Conservation (phyloP, 2,888 invertebrate species). For the Epinotia demarniana region DNA sequence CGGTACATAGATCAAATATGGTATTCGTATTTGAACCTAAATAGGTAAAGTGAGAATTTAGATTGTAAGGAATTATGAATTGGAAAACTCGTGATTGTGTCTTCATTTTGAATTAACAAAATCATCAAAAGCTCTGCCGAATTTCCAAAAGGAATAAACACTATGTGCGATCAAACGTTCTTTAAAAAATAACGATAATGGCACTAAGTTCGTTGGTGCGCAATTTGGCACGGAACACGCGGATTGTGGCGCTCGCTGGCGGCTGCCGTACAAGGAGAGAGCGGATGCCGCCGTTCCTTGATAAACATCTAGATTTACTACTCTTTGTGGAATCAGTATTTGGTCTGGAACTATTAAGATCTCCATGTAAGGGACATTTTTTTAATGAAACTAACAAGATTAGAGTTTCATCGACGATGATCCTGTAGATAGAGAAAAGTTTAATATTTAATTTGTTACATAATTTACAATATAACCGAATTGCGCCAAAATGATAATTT, state of each 20-base stretch:
- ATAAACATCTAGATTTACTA: conserved; percentile 26
- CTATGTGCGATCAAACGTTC: neutral
- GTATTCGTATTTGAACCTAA: neutral
- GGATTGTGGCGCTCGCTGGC: neutral
- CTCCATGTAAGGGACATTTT: neutral
- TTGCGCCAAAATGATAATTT: too few species aligned
- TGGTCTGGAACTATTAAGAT: conserved; percentile 1
- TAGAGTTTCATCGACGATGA: neutral
- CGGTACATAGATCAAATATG: neutral
- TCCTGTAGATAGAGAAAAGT: neutral
- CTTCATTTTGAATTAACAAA: neutral
- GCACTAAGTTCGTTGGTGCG: neutral
- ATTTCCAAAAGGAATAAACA: too few species aligned
- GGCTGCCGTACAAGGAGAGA: conserved; percentile 27
- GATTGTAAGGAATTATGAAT: too few species aligned
- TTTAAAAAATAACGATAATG: neutral
- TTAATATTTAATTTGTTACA: neutral
- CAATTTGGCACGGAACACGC: neutral
- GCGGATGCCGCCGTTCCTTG: conserved; percentile 20
- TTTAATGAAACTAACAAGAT: neutral
- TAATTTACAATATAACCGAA: neutral
- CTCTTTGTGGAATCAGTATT: neutral
- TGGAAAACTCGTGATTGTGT: too few species aligned
- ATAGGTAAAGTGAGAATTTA: neutral
- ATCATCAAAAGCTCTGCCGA: too few species aligned